Evolutionary conservation across 2,113 vertebrate species (phyloP).

Genomic region (Eurystomus gularis): DNA sequence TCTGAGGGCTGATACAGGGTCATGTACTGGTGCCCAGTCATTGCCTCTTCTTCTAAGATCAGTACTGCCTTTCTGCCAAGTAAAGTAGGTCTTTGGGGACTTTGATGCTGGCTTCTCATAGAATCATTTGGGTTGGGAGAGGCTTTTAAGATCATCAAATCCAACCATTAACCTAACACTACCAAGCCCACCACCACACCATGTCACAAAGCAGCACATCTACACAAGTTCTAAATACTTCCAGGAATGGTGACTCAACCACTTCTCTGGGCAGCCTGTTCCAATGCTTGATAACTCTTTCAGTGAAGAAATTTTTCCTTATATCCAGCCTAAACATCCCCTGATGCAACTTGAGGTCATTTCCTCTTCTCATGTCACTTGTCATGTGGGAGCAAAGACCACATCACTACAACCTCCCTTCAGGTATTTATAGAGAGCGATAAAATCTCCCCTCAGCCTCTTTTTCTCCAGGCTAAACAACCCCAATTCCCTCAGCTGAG

Average conservation of each 20-base stretch:
- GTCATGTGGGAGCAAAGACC: too few species aligned
- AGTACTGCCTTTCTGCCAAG: neutral
- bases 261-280: neutral
- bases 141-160: neutral
- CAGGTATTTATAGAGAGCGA: too few species aligned
- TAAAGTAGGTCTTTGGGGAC: neutral
- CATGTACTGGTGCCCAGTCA: neutral
- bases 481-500: neutral
- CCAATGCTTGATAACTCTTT: neutral
- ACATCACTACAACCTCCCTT: too few species aligned
- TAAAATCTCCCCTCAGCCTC: neutral
- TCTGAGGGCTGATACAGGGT: neutral
- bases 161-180: neutral
- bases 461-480: neutral
- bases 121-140: neutral
- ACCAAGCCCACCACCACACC: neutral
- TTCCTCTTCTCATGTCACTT: too few species aligned
- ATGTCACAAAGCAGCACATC: too few species aligned
- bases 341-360: too few species aligned
- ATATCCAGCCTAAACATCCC: neutral
- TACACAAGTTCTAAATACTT: neutral
- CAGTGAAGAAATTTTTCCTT: neutral
- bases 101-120: neutral
- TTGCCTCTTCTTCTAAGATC: neutral
- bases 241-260: neutral